A percentile compares a stretch with the other conserved stretches of the same genome.
Evolutionary conservation across 2,113 vertebrate species (phyloP).

Genomic region (Solenodon paradoxus): DNA sequence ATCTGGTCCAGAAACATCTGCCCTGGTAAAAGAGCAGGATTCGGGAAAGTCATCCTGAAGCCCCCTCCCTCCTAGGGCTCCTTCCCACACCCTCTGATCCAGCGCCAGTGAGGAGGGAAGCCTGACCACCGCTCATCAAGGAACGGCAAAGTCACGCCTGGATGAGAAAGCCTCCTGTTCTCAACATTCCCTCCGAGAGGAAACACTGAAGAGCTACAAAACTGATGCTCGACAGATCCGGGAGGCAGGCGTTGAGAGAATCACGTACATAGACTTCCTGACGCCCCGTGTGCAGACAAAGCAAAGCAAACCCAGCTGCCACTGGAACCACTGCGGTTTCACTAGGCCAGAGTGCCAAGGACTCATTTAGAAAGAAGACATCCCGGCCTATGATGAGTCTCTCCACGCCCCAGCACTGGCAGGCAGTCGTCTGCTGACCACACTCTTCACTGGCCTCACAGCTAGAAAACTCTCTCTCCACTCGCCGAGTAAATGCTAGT

Average conservation of each 20-base stretch:
- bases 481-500: background rate
- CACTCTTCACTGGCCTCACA: background rate
- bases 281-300: background rate
- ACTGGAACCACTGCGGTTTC: background rate
- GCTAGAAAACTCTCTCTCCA: background rate
- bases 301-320: background rate
- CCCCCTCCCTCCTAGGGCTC: background rate
- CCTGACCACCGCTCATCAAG: background rate
- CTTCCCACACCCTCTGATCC: too few species aligned
- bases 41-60: background rate
- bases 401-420: too few species aligned
- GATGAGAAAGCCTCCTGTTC: background rate
- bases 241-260: too few species aligned
- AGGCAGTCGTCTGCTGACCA: background rate
- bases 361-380: background rate
- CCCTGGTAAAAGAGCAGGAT: background rate
- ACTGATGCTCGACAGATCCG: too few species aligned
- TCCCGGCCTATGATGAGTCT: background rate
- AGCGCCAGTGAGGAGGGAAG: background rate
- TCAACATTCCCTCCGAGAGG: background rate
- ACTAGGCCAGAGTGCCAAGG: background rate
- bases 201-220: background rate
- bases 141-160: background rate
- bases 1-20: constrained; percentile 26
- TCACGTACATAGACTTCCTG: background rate